Base-by-base conservation (phyloP, 2,888 invertebrate genomes). In the Xestia rhomboidea region DNA sequence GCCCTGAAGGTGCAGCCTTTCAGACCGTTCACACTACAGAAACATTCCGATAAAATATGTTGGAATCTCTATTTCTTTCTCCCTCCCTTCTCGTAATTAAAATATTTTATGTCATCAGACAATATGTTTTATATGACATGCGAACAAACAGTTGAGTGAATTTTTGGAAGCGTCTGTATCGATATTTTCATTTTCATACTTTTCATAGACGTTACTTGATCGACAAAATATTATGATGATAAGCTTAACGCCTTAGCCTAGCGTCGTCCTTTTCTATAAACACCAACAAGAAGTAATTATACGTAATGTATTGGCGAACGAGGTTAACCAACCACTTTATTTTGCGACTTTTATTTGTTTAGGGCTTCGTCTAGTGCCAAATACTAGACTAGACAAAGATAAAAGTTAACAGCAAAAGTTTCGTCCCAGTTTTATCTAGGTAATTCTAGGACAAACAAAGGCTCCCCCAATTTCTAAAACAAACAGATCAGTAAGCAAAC, bases 321-420 rank as follows among this genome's bases (percentile, higher is more conserved):
- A 79, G 67, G 64, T 77, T 54, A 73, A 72, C 62, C 68, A 64
- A 79, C 68, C 62, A 69, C 66, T 79, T 77, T 76, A 60, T 75
- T 77, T 44, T 51, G 11, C 15, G 51, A 60, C 51, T 68, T 77
- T 64, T 79, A 69, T 84, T 79, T 81, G 54, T 79, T 57, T 27
- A 73, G 46, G 46, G n/a, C 62, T 64, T 70, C n/a, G 51, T 30
- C 46, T 73, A 75, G 62, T 76, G 70, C 69, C 76, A 72, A 78
- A 78, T 57, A 73, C 69, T 73, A 71, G 72, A 72, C 69, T 69
- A 51, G 64, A 66, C 72, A 60, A 78, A 87, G 79, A 79, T 69
- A 82, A 79, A 88, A 77, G 68, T 81, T 73, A 44, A 81, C 62
- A 38, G 66, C 38, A 46, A 68, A 87, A 81, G 71, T 88, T 83